These are phyloP conservation scores for Lamellibrachia columna DNA, from an alignment of 2,888 invertebrate genomes.

Conservation along the genomic window DNA sequence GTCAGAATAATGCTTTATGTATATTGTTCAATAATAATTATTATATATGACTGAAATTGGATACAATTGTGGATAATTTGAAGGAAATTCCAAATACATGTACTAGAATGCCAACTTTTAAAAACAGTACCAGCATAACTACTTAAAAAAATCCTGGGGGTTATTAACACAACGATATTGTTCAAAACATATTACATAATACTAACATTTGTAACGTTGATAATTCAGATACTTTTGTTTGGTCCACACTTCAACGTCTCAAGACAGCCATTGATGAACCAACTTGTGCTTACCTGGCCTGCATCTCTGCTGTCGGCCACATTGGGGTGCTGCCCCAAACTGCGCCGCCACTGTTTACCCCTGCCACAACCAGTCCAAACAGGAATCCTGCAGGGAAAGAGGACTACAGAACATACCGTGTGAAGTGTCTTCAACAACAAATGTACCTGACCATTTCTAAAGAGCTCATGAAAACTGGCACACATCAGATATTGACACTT, in stretches of 20 bases:
- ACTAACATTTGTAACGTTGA: not conserved
- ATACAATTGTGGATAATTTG: no score
- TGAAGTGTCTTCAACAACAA: not conserved
- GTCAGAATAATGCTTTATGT: no score
- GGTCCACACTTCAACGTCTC: no score
- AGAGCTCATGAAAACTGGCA: not conserved
- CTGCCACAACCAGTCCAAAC: constrained; percentile 43
- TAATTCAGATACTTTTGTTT: not conserved
- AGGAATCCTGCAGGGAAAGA: constrained; percentile 37
- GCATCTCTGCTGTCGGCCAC: constrained; percentile 44
- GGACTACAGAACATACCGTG: not conserved
- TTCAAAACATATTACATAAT: no score
- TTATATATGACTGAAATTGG: no score
- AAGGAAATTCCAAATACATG: no score
- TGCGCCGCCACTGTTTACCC: constrained; percentile 47
- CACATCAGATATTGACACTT: not conserved
- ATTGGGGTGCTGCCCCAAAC: constrained; percentile 48
- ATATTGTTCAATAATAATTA: no score
- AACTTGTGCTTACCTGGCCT: constrained; percentile 42
- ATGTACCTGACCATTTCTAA: not conserved
- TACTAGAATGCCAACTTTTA: no score
- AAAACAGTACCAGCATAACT: no score
- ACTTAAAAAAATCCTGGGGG: no score
- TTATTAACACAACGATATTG: no score
- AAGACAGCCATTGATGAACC: no score